Base-by-base conservation (phyloP, 1,140 invertebrate genomes). In the Dinothrombium tinctorium region DNA sequence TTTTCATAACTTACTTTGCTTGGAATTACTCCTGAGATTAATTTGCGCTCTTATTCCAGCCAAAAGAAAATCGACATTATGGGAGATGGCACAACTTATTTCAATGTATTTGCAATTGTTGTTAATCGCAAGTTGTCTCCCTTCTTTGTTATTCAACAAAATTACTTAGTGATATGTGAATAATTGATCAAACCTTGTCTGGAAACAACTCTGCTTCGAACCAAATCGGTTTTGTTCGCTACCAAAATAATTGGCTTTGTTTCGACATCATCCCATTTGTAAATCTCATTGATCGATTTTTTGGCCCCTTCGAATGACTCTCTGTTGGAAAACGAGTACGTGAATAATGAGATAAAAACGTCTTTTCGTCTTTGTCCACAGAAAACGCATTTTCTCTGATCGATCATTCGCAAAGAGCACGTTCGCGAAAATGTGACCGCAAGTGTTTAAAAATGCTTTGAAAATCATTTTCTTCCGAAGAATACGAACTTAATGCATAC, bases 161-260 rank as follows among this genome's bases (percentile, higher is more conserved):
- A 22, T 19, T 31, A 9, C 5, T 19, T 37, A 37, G 7, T 37
- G 15, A 19, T n/a, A n/a, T n/a, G n/a, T n/a, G n/a, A n/a, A n/a
- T n/a, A n/a, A n/a, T n/a, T n/a, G n/a, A n/a, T n/a, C n/a, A n/a
- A n/a, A 90, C 86, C 87, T 69, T 87, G 76, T 19, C 75, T 71
- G 14, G 77, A 75, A 12, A 94, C 78, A 17, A 76, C 72, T 54
- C 84, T 66, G 53, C 77, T 82, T 46, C 89, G 63, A 21, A 83
- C 89, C 49, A 95, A 67, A 59, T 95, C 89, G 41, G 83, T 76
- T 65, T 95, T 95, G 60, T 95, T 95, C 14, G 73, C 89, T 4
- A 87, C 84, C 24, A 95, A 59, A 44, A 95, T 76, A 25, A 80
- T 71, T 0, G 84, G 74, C 49, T 74, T 63, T 2, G 67, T 64